Percentiles rank a stretch among this genome's conserved stretches.
Evolutionary conservation across 1,140 invertebrate species (phyloP).

Genomic region (Palaemon carinicauda): DNA sequence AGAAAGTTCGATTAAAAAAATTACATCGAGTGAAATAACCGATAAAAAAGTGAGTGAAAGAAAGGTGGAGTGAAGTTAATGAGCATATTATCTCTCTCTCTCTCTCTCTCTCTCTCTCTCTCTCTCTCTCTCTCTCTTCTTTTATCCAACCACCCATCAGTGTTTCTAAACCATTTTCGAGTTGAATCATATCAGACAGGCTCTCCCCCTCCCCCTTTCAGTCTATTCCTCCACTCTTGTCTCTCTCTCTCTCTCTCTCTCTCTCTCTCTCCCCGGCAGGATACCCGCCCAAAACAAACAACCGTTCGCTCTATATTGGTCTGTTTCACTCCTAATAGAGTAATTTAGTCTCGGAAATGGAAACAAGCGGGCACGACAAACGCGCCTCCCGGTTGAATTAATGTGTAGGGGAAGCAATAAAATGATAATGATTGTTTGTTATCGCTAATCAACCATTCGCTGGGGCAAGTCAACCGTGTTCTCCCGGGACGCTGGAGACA

Average conservation of each 20-base stretch:
- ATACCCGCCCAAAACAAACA: constrained; percentile 43
- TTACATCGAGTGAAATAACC: no score
- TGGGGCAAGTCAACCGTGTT: constrained; percentile 52
- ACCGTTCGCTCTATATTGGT: constrained; percentile 42
- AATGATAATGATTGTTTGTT: constrained; percentile 59
- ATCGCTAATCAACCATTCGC: constrained; percentile 58
- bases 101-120: no score
- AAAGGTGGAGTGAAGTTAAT: no score
- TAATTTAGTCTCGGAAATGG: constrained; percentile 58
- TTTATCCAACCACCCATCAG: no score
- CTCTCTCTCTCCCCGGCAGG: constrained; percentile 3
- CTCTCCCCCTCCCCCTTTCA: background rate
- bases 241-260: background rate
- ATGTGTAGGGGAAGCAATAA: constrained; percentile 58
- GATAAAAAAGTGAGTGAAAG: no score
- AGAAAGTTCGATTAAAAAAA: no score
- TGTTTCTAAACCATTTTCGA: no score
- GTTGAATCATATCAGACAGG: no score
- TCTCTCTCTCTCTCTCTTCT: no score
- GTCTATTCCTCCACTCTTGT: background rate
- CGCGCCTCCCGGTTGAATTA: constrained; percentile 56
- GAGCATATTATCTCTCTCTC: no score
- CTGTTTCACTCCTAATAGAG: constrained; percentile 55
- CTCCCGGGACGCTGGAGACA: background rate
- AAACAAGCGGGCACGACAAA: constrained; percentile 54